Evolutionary conservation across 2,888 invertebrate genomes (phyloP), one percentile per base, ranked within the genome.

Genomic region (Sepioteuthis lessoniana): DNA sequence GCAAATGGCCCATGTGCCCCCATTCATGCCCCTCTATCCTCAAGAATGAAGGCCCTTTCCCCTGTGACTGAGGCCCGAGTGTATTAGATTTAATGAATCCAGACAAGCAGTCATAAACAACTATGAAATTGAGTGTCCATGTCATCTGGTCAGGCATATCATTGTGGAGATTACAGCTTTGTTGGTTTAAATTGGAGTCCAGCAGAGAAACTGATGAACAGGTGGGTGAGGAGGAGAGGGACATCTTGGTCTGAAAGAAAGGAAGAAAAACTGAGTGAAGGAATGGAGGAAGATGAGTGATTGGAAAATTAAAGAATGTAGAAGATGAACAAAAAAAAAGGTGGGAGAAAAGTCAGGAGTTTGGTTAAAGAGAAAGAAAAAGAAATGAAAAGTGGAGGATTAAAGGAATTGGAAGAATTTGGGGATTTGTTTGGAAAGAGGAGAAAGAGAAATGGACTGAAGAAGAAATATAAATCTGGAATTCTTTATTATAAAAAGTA

Each of bases 71-170:
- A 76, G n/a, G 76, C 76, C n/a, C 35, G 76, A 76, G 76, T 76
- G 76, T 35, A 76, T 76, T 76, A 76, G 76, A 76, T 76, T 76
- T 76, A 76, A 76, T 76, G 76, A 76, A 76, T 76, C 76, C 35
- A 76, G 76, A 76, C 76, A 76, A 76, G 76, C 76, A 76, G 76
- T 76, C 76, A 76, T 76, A 76, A 76, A 76, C 76, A 76, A 76
- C 76, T 76, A 76, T 76, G 76, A 76, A 76, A 76, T 76, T 76
- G 76, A 76, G 76, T 76, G 76, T 76, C 35, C 76, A 76, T 76
- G 76, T 76, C 76, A 76, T 76, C 76, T 76, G 76, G 76, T 76
- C 76, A 76, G 76, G 76, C 76, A 76, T 76, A 76, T 76, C 76
- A 76, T 76, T 76, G 76, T 76, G 16, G 76, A 76, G 76, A 76